A percentile compares a stretch with the other conserved stretches of the same genome.
phyloP scores from a whole-genome alignment of 2,888 invertebrate genomes.

The Xestia xanthographa region DNA sequence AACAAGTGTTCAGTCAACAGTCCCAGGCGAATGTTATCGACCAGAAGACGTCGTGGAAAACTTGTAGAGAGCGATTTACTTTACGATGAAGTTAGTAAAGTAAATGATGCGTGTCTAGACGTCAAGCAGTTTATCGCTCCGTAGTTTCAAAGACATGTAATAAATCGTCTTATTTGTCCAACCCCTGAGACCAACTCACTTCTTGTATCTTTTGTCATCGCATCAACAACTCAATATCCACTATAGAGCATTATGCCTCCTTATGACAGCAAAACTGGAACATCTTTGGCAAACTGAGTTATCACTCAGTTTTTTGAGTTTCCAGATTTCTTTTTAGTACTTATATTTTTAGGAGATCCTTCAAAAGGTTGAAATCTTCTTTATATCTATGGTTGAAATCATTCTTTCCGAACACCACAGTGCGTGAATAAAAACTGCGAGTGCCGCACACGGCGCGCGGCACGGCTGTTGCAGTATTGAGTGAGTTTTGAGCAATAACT shows the following conservation, averaged over 20 bases:
- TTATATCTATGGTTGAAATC: too few relatives aligned
- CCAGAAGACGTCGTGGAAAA: conserved; percentile 5
- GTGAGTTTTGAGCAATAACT: conserved; percentile 39
- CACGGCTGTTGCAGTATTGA: too few relatives aligned
- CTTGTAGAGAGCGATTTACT: conserved; percentile 27
- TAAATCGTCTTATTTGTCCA: conserved; percentile 21
- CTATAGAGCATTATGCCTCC: not conserved
- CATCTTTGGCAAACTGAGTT: not conserved
- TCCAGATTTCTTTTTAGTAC: not conserved
- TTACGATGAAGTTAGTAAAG: conserved; percentile 44
- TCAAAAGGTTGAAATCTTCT: too few relatives aligned
- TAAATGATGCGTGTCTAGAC: conserved; percentile 48
- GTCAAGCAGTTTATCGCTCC: conserved; percentile 17
- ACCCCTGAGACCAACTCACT: not conserved
- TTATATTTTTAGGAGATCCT: not conserved
- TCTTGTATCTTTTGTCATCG: not conserved
- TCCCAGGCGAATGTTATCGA: conserved; percentile 16
- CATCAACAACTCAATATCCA: not conserved
- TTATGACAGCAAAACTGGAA: not conserved
- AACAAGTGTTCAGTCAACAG: not conserved
- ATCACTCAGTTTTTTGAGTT: not conserved
- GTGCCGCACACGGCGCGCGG: not conserved
- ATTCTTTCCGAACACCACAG: not conserved
- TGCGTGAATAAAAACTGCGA: not conserved
- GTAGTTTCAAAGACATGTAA: conserved; percentile 8